Percentiles rank a stretch among this genome's conserved stretches.
These are phyloP conservation scores for Pissodes strobi DNA, from an alignment of 1,140 invertebrate genomes.

Conservation along the genomic window DNA sequence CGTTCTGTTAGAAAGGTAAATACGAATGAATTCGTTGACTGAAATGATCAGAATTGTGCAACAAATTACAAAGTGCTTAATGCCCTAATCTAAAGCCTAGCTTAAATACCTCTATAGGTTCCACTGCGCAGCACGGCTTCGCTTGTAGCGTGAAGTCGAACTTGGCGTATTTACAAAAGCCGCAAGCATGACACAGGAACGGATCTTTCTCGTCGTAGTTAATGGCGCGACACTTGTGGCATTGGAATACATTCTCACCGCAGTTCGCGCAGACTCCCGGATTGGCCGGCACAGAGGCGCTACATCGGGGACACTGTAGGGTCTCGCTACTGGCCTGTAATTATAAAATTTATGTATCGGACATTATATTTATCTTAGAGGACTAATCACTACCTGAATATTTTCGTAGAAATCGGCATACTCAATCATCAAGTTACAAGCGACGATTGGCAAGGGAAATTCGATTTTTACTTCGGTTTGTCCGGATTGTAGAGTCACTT, in stretches of 20 bases:
- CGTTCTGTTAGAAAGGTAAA: too few species aligned
- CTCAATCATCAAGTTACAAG: conserved; percentile 99
- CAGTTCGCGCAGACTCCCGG: conserved; percentile 97
- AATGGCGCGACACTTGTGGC: conserved; percentile 96
- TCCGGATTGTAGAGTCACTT: conserved; percentile 82
- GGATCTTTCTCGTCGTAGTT: conserved; percentile 99
- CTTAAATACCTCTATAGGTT: conserved; percentile 83
- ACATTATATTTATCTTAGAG: too few species aligned
- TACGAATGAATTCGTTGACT: too few species aligned
- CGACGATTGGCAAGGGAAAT: conserved; percentile 94
- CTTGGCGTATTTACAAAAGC: conserved; percentile 99
- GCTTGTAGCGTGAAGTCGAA: conserved; percentile 94
- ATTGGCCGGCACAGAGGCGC: conserved; percentile 93
- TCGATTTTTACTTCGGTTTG: conserved; percentile 97
- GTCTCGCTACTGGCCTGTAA: conserved; percentile 83
- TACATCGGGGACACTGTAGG: conserved; percentile 93
- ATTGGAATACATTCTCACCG: conserved; percentile 98
- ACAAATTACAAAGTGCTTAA: too few species aligned
- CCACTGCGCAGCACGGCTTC: conserved; percentile 90
- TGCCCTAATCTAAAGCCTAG: too few species aligned
- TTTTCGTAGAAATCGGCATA: conserved; percentile 98
- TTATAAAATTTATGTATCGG: too few species aligned
- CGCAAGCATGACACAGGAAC: conserved; percentile 97
- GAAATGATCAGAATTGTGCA: too few species aligned
- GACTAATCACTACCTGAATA: too few species aligned